phyloP scores from a whole-genome alignment of 1,140 invertebrate genomes.

The Melanaphis sacchari region DNA sequence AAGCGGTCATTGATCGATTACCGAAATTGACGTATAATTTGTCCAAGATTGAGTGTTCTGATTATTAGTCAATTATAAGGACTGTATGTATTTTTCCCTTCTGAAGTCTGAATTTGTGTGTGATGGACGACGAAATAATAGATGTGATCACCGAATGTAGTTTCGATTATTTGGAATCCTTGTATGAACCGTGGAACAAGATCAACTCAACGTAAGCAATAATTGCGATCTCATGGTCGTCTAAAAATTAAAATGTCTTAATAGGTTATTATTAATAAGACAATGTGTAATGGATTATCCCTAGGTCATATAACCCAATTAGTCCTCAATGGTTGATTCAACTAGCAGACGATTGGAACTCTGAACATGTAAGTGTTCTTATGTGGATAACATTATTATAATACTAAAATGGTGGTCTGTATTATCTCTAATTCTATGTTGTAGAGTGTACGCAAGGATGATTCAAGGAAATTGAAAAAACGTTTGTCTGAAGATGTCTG shows the following conservation, averaged over 20 bases:
- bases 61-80: neutral
- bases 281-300: neutral
- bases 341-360: slow-evolving; percentile 50
- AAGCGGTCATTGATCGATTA: neutral
- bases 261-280: neutral
- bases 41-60: neutral
- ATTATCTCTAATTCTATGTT: neutral
- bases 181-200: slow-evolving; percentile 50
- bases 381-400: neutral
- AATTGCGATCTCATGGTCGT: neutral
- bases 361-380: slow-evolving; percentile 40
- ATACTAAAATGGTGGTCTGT: neutral
- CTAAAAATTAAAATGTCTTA: too few species aligned
- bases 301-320: slow-evolving; percentile 38
- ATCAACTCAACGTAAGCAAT: slow-evolving; percentile 28
- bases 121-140: slow-evolving; percentile 53
- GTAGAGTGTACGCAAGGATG: neutral
- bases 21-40: neutral
- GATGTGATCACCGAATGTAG: slow-evolving; percentile 51
- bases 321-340: slow-evolving; percentile 54
- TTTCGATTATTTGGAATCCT: slow-evolving; percentile 44
- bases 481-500: slow-evolving; percentile 41
- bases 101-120: neutral
- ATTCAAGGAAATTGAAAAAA: slow-evolving; percentile 40
- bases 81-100: neutral